A percentile compares a stretch with the other conserved stretches of the same genome.
Conservation (phyloP, 2,888 invertebrate species). For the Diarsia mendica region DNA sequence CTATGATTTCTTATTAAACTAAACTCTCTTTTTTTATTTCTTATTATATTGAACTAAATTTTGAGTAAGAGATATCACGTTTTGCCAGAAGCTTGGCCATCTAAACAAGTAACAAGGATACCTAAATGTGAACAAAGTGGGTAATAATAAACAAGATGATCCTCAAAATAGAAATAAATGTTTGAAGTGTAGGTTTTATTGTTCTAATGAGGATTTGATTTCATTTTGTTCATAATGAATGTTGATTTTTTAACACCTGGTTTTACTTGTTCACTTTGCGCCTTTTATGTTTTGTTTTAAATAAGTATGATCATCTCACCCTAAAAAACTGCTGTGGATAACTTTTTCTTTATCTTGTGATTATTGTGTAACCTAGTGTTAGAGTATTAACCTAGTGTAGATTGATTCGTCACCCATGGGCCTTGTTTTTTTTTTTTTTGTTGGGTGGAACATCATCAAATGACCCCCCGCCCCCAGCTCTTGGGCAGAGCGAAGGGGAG, state of each 20-base stretch:
- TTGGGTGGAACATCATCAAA: no score
- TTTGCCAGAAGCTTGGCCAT: not conserved
- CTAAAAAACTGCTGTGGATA: not conserved
- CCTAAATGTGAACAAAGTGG: not conserved
- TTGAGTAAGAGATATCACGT: no score
- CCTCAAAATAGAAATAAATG: not conserved
- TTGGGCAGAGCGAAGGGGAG: no score
- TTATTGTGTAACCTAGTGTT: no score
- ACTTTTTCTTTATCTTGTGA: no score
- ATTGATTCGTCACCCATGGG: no score
- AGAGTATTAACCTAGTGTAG: no score
- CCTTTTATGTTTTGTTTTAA: not conserved
- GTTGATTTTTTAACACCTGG: not conserved
- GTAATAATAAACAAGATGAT: not conserved
- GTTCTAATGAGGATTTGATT: not conserved
- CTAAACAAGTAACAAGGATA: not conserved
- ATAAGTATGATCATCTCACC: not conserved
- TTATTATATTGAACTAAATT: no score
- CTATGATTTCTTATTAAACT: no score
- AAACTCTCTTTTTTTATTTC: no score
- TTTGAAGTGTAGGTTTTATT: not conserved
- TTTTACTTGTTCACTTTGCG: not conserved
- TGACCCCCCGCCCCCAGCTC: no score
- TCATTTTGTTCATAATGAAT: not conserved
- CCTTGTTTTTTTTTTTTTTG: no score